These are phyloP conservation scores for Sinocyclocheilus maitianheensis DNA, from an alignment of 2,113 vertebrate species.

Conservation along the genomic window DNA sequence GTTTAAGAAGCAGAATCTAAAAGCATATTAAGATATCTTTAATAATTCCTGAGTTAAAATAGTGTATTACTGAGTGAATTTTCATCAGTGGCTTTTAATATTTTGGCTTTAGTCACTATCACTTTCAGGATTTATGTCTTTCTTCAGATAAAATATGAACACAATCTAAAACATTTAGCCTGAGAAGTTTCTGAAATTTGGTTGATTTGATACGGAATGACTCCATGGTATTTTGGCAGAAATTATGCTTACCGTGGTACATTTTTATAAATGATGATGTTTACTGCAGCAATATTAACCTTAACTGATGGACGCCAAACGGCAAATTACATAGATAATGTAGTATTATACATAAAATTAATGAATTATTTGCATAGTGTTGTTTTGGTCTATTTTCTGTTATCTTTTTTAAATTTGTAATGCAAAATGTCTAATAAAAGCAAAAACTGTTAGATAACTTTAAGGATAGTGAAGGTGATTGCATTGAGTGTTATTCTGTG, in stretches of 20 bases:
- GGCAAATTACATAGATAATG: neutral
- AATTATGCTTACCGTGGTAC: neutral
- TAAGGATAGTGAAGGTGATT: too few species aligned
- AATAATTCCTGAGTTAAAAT: neutral
- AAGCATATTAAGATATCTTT: neutral
- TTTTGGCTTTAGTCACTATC: too few species aligned
- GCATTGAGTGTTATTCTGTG: neutral
- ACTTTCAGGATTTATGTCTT: too few species aligned
- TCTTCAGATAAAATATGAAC: too few species aligned
- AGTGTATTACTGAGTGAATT: too few species aligned
- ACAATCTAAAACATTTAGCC: too few species aligned
- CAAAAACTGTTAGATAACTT: too few species aligned
- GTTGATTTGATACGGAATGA: neutral
- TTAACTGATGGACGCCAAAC: neutral
- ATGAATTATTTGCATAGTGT: neutral
- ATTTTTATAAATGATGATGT: neutral
- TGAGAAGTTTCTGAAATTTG: neutral
- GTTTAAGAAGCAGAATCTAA: too few species aligned
- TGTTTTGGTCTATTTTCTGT: neutral
- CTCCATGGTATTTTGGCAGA: neutral
- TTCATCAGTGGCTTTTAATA: neutral
- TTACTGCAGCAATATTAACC: neutral
- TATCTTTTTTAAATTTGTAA: too few species aligned
- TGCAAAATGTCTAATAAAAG: too few species aligned
- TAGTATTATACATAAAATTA: neutral